These are phyloP conservation scores for Scrobipalpa costella DNA, from an alignment of 2,888 invertebrate species.

Conservation along the genomic window DNA sequence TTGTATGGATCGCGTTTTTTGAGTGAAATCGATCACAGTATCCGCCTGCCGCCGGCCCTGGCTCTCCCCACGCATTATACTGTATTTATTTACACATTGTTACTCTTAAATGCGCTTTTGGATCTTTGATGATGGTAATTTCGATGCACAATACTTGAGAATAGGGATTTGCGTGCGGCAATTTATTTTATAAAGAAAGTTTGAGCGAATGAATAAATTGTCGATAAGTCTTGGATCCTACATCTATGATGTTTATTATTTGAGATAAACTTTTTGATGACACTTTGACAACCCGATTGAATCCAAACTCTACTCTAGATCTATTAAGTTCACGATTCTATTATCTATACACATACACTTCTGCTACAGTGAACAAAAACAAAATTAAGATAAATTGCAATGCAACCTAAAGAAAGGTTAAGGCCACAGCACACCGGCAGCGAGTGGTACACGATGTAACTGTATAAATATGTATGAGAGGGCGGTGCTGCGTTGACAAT, in stretches of 20 bases:
- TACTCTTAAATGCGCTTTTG: constrained; percentile 36
- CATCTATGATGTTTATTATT: no score
- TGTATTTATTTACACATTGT: constrained; percentile 67
- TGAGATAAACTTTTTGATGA: no score
- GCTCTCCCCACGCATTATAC: constrained; percentile 50
- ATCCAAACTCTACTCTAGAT: no score
- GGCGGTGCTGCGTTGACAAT: constrained; percentile 62
- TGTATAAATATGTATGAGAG: constrained; percentile 74
- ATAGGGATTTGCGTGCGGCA: background rate
- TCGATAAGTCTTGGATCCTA: no score
- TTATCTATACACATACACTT: background rate
- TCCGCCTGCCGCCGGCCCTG: constrained; percentile 45
- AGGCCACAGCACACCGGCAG: constrained; percentile 44
- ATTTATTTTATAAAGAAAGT: background rate
- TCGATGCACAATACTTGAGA: constrained; percentile 6
- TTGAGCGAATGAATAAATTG: background rate
- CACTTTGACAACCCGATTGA: no score
- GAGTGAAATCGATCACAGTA: constrained; percentile 72
- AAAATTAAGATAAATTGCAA: constrained; percentile 43
- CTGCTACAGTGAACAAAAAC: background rate
- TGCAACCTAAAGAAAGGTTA: constrained; percentile 29
- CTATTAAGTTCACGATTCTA: no score
- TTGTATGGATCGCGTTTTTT: constrained; percentile 76
- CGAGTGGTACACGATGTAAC: constrained; percentile 28
- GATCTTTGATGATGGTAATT: constrained; percentile 2